Percentiles rank a stretch among this genome's conserved stretches.
phyloP scores from a whole-genome alignment of 2,888 invertebrate genomes.

The Callosobruchus maculatus region DNA sequence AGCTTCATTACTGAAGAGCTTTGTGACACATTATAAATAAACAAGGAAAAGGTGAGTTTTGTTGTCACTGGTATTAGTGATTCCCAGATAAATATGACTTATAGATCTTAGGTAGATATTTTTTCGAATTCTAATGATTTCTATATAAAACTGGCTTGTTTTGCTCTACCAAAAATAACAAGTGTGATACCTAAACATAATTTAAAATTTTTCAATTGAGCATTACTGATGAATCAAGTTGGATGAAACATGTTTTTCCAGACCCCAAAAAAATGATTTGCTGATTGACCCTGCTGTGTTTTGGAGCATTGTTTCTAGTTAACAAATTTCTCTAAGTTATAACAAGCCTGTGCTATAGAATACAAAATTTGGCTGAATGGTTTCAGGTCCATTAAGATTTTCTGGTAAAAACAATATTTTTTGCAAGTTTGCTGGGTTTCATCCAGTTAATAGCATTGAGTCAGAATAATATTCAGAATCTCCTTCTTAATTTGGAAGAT shows the following conservation, averaged over 20 bases:
- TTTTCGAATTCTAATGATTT: conserved; percentile 1
- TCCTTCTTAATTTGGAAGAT: too few relatives aligned
- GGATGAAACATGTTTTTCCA: conserved; percentile 14
- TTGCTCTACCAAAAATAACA: conserved; percentile 14
- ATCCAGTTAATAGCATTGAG: too few relatives aligned
- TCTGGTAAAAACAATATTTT: background rate
- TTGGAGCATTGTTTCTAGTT: conserved; percentile 14
- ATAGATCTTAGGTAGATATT: conserved; percentile 3
- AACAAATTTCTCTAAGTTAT: conserved; percentile 11
- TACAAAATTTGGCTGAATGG: conserved; percentile 16
- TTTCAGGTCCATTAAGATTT: conserved; percentile 5
- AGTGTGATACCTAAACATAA: conserved; percentile 8
- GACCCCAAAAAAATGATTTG: conserved; percentile 14
- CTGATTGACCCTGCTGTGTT: conserved; percentile 17
- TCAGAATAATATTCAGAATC: too few relatives aligned
- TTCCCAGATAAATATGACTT: background rate
- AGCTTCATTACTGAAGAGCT: background rate
- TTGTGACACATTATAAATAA: background rate
- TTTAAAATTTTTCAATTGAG: conserved; percentile 3
- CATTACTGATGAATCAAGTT: conserved; percentile 13
- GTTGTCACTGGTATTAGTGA: background rate
- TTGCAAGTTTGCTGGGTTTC: background rate
- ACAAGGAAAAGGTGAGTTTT: background rate
- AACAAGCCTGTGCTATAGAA: conserved; percentile 16
- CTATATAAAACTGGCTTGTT: conserved; percentile 3